Percentiles rank a stretch among this genome's conserved stretches.
Conservation (phyloP, 30 jellyfish, hydroid and myxozoan species). For the Turritopsis dohrnii region DNA sequence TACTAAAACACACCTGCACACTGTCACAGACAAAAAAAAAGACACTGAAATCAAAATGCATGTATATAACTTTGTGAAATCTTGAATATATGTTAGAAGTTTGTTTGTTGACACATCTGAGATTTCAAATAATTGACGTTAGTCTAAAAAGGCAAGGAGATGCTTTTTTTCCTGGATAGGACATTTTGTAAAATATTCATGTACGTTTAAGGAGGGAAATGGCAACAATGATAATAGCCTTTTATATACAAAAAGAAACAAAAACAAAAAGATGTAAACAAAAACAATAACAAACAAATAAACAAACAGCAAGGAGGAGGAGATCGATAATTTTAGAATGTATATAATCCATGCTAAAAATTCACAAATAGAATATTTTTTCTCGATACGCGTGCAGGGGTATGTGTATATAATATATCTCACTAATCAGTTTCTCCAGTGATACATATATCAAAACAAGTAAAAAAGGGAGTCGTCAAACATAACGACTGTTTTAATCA, state of each 20-base stretch:
- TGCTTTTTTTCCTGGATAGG: too few species aligned
- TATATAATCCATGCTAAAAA: neutral
- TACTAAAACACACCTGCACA: neutral
- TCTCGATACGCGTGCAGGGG: neutral
- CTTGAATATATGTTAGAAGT: neutral
- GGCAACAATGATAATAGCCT: neutral
- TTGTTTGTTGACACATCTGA: too few species aligned
- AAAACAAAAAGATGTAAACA: neutral
- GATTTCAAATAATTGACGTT: too few species aligned
- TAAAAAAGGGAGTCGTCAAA: neutral
- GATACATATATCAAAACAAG: neutral
- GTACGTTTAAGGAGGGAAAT: neutral
- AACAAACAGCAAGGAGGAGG: neutral
- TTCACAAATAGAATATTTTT: neutral
- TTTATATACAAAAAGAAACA: neutral
- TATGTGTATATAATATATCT: neutral
- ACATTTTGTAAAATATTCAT: too few species aligned
- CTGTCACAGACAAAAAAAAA: neutral
- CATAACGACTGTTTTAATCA: neutral
- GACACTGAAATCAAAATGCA: neutral
- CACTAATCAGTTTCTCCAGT: neutral
- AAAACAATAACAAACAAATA: neutral
- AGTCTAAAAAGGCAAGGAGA: neutral
- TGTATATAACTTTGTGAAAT: neutral
- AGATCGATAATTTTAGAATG: neutral